Conservation (phyloP, 1,140 invertebrate genomes). For the Drosophila parvula region DNA sequence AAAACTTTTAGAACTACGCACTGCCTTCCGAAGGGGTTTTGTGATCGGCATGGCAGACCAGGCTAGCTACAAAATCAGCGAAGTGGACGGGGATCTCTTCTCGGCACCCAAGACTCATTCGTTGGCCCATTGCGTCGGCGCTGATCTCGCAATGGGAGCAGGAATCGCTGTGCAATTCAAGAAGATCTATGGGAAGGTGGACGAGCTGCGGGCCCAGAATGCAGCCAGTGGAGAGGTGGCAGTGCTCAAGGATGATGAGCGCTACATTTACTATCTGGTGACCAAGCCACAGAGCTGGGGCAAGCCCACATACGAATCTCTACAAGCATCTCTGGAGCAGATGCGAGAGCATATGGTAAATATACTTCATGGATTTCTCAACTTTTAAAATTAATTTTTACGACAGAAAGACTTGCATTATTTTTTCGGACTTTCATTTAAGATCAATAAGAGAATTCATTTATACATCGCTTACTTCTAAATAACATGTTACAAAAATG, state of each 20-base stretch:
- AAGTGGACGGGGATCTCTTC: conserved; percentile 87
- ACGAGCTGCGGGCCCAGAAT: conserved; percentile 72
- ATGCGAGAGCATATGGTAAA: conserved; percentile 84
- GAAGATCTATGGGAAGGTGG: conserved; percentile 82
- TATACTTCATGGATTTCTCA: background rate
- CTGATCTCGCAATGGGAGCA: conserved; percentile 87
- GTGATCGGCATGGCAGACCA: conserved; percentile 51
- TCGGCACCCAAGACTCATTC: conserved; percentile 84
- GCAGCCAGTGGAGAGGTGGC: conserved; percentile 85
- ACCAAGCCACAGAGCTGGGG: conserved; percentile 84
- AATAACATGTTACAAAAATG: background rate
- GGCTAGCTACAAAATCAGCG: conserved; percentile 50
- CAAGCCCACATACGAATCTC: conserved; percentile 84
- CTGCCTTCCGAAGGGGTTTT: conserved; percentile 59
- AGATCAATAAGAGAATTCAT: background rate
- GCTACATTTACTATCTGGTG: conserved; percentile 87
- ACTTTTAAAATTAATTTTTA: background rate
- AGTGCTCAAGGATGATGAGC: conserved; percentile 83
- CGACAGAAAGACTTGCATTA: background rate
- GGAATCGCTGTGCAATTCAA: conserved; percentile 86
- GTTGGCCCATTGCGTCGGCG: conserved; percentile 88
- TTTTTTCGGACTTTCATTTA: background rate
- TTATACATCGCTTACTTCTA: background rate
- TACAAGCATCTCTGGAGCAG: conserved; percentile 84
- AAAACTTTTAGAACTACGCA: conserved; percentile 68